phyloP scores from a whole-genome alignment of 2,797 vertebrate species.

The Sciaenops ocellatus region DNA sequence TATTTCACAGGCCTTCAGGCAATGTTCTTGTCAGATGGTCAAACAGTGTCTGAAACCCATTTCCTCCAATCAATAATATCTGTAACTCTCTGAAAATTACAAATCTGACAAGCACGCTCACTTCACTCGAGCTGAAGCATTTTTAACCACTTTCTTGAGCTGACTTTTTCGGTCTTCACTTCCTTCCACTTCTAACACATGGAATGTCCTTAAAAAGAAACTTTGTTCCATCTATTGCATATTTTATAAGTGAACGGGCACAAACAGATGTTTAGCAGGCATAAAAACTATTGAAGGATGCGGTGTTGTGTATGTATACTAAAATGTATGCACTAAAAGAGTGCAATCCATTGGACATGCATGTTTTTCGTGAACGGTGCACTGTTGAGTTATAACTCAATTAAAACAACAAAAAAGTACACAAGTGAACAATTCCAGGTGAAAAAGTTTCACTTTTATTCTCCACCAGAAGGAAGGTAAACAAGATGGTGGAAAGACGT shows the following conservation, averaged over 20 bases:
- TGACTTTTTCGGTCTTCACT: constrained; percentile 2
- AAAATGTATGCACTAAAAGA: too few relatives aligned
- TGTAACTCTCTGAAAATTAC: constrained; percentile 3
- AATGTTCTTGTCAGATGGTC: constrained; percentile 22
- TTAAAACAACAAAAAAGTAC: too few relatives aligned
- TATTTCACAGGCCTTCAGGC: constrained; percentile 1
- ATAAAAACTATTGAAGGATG: background rate
- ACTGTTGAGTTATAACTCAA: too few relatives aligned
- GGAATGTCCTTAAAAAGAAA: constrained; percentile 13
- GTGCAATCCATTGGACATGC: too few relatives aligned
- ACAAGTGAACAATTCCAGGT: too few relatives aligned
- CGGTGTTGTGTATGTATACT: too few relatives aligned
- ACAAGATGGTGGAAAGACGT: too few relatives aligned
- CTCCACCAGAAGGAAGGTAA: too few relatives aligned
- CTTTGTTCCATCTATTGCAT: background rate
- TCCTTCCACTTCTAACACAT: background rate
- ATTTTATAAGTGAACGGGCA: background rate
- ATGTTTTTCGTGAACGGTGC: too few relatives aligned
- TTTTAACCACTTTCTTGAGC: constrained; percentile 11
- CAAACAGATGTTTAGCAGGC: background rate
- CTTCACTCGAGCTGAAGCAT: background rate
- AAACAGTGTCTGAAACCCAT: constrained; percentile 16
- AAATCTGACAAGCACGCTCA: constrained; percentile 3
- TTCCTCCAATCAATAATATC: constrained; percentile 18
- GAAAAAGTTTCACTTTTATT: too few relatives aligned